Conservation (phyloP, 2,113 vertebrate genomes). For the Myrmecophaga tridactyla region DNA sequence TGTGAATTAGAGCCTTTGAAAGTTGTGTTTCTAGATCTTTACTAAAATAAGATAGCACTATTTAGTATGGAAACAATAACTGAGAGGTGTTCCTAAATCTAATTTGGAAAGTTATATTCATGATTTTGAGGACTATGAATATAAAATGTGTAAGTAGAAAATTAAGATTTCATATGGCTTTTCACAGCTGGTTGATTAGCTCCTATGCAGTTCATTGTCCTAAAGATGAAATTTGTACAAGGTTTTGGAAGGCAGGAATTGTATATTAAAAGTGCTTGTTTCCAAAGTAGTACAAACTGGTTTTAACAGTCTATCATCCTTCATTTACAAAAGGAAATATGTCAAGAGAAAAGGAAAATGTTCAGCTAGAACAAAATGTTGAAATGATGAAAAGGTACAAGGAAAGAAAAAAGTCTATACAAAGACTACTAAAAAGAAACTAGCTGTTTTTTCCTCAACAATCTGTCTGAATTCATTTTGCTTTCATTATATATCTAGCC, state of each 20-base stretch:
- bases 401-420: slow-evolving; percentile 67
- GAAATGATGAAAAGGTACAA: slow-evolving; percentile 73
- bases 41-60: slow-evolving; percentile 51
- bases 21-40: slow-evolving; percentile 53
- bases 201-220: slow-evolving; percentile 34
- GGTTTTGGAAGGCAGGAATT: slow-evolving; percentile 43
- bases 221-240: slow-evolving; percentile 17
- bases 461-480: slow-evolving; percentile 81
- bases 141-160: slow-evolving; percentile 57
- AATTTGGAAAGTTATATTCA: slow-evolving; percentile 62
- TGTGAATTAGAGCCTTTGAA: slow-evolving; percentile 42
- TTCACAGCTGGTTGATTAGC: slow-evolving; percentile 59
- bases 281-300: slow-evolving; percentile 63
- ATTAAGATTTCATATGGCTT: slow-evolving; percentile 58
- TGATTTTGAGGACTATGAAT: slow-evolving; percentile 36
- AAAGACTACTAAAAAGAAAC: slow-evolving; percentile 72
- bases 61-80: slow-evolving; percentile 66
- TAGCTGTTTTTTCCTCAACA: slow-evolving; percentile 65
- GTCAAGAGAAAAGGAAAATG: slow-evolving; percentile 72
- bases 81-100: slow-evolving; percentile 56
- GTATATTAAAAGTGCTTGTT: slow-evolving; percentile 51
- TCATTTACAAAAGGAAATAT: slow-evolving; percentile 76
- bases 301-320: slow-evolving; percentile 72
- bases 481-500: slow-evolving; percentile 81
- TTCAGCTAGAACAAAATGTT: slow-evolving; percentile 63